Conservation (phyloP, 92 coral and sea anemone species). For the Bergia puertoricense region DNA sequence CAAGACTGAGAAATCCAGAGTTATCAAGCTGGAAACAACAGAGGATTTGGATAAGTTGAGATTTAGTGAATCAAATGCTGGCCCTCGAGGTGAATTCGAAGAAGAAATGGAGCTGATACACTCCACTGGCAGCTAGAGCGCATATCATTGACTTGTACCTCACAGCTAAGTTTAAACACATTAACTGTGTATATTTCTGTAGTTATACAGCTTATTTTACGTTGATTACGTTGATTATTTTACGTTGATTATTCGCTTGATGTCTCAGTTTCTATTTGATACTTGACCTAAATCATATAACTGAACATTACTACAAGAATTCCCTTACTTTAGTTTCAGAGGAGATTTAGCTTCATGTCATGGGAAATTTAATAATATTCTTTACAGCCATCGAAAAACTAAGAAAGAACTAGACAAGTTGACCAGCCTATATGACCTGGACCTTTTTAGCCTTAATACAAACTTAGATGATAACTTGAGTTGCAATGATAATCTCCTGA, state of each 20-base stretch:
- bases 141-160: background rate
- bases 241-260: background rate
- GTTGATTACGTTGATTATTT: background rate
- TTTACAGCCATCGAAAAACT: constrained; percentile 23
- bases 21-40: constrained; percentile 14
- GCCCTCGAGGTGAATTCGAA: background rate
- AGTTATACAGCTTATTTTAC: background rate
- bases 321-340: constrained; percentile 41
- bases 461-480: constrained; percentile 9
- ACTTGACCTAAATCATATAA: background rate
- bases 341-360: constrained; percentile 34
- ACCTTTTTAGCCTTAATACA: constrained; percentile 35
- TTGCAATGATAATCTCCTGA: constrained; percentile 1
- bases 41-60: constrained; percentile 14
- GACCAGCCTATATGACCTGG: constrained; percentile 36
- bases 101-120: background rate
- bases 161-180: background rate
- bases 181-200: background rate
- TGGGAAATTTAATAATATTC: constrained; percentile 34
- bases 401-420: constrained; percentile 41
- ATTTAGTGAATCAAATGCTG: constrained; percentile 1
- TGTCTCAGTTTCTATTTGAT: background rate
- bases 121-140: background rate
- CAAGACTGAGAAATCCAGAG: constrained; percentile 32
- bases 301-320: constrained; percentile 2